Percentiles rank a stretch among this genome's conserved stretches.
Conservation (phyloP, 2,888 invertebrate species). For the Trachelus stipa region DNA sequence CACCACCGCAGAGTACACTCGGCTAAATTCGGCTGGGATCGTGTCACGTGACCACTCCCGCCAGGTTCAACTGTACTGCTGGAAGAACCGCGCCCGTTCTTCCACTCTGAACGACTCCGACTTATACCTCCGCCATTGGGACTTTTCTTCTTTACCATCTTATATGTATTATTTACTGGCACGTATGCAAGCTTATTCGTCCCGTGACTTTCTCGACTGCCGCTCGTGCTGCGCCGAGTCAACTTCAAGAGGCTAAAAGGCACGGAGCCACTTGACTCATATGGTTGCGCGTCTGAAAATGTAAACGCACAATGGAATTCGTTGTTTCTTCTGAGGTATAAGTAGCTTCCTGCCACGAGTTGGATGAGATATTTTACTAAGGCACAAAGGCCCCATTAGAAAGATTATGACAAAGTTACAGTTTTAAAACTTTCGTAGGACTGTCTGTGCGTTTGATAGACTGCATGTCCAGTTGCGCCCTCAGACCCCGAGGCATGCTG, state of each 20-base stretch:
- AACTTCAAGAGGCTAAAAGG: background rate
- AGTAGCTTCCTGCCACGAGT: background rate
- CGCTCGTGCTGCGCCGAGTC: background rate
- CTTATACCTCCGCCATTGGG: background rate
- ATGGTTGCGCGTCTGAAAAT: background rate
- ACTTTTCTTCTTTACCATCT: background rate
- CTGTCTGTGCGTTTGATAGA: background rate
- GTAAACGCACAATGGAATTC: background rate
- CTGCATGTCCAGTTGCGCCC: background rate
- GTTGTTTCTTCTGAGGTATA: background rate
- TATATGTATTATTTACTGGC: background rate
- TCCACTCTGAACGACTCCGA: conserved; percentile 68
- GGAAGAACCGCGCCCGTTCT: conserved; percentile 61
- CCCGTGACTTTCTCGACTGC: background rate
- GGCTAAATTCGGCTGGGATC: conserved; percentile 8
- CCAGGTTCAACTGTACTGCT: background rate
- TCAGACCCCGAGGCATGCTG: background rate
- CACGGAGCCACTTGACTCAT: background rate
- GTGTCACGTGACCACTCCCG: conserved; percentile 49
- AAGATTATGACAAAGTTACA: background rate
- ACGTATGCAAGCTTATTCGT: background rate
- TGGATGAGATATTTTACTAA: background rate
- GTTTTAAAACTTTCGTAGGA: background rate
- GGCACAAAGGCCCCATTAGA: background rate
- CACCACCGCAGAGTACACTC: background rate